Base-by-base conservation (phyloP, 92 coral and sea anemone species). In the Plumapathes pennacea region DNA sequence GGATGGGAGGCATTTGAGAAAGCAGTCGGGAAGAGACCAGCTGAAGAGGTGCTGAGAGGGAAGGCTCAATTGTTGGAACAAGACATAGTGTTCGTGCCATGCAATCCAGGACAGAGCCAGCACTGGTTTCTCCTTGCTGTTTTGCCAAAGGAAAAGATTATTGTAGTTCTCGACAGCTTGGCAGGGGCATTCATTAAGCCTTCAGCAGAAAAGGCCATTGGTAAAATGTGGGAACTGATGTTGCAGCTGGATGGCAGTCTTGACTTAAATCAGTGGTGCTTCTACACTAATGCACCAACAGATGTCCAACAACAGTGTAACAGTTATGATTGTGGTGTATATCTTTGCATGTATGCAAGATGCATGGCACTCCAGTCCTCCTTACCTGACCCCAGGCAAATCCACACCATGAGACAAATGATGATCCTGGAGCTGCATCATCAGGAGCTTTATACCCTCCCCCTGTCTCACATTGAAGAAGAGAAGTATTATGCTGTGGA, bases 1-100 rank as follows among this genome's bases (percentile, higher is more conserved):
- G 50, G 3, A 57, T 82, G 84, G 77, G 89, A 82, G 69, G 31
- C 10, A 27, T 82, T 82, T 50, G 62, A 75, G 50, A 75, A 68
- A 42, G 44, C 41, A 14, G 32, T 60, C 36, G 69, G 47, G 19
- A 51, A 62, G 17, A 54, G 38, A 17, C 62, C 53, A 25, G 60
- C 36, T 20, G 47, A 50, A 36, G 54, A 41, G 40, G 26, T 25
- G 28, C 36, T 67, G 24, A 34, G 41, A 59, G 84, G 60, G 21
- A 77, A 77, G 25, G 72, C 46, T 2, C 44, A 64, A 26, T 45
- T 72, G 14, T 38, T 64, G 49, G 41, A 46, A 20, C 71, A 72
- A 48, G 82, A 80, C 40, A 19, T 39, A 24, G 64, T 80, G 13
- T 15, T 80, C 50, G 66, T 75, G 1, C 83, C 83, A 18, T 81